Percentiles rank a stretch among this genome's conserved stretches.
Conservation (phyloP, 2,888 invertebrate genomes). For the Ametastegia equiseti region DNA sequence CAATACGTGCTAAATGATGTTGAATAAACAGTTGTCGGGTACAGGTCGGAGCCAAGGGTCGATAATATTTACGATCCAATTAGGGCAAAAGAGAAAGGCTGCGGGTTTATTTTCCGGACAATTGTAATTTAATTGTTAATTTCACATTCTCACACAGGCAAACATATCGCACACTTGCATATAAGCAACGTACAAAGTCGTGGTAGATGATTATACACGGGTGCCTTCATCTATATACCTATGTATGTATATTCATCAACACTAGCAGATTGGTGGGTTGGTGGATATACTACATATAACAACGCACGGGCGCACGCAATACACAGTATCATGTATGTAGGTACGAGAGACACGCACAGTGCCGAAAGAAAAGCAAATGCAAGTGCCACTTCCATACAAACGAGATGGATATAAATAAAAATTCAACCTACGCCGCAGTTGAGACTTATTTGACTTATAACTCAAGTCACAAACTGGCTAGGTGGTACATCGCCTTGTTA, state of each 20-base stretch:
- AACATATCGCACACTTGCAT: not conserved
- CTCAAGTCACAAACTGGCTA: constrained; percentile 38
- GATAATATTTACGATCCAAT: constrained; percentile 41
- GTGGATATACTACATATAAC: too few species aligned
- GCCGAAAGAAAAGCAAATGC: constrained; percentile 40
- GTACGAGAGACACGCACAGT: constrained; percentile 11
- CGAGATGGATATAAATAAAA: constrained; percentile 25
- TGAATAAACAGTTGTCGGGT: not conserved
- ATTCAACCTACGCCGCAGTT: constrained; percentile 37
- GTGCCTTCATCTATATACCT: constrained; percentile 11
- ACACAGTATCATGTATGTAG: too few species aligned
- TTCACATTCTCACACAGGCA: constrained; percentile 7
- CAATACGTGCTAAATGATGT: not conserved
- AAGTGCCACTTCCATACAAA: constrained; percentile 44
- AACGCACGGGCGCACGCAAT: constrained; percentile 6
- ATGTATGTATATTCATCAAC: not conserved
- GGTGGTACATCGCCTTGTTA: constrained; percentile 26
- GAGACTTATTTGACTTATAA: constrained; percentile 39
- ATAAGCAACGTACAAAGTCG: not conserved
- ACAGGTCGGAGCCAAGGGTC: constrained; percentile 1
- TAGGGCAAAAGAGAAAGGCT: constrained; percentile 47
- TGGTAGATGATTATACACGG: not conserved
- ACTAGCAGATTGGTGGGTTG: too few species aligned
- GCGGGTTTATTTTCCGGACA: constrained; percentile 23
- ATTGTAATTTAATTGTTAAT: constrained; percentile 46